Percentiles rank a stretch among this genome's conserved stretches.
These are phyloP conservation scores for Nycticryphes semicollaris DNA, from an alignment of 2,113 vertebrate species.

Conservation along the genomic window DNA sequence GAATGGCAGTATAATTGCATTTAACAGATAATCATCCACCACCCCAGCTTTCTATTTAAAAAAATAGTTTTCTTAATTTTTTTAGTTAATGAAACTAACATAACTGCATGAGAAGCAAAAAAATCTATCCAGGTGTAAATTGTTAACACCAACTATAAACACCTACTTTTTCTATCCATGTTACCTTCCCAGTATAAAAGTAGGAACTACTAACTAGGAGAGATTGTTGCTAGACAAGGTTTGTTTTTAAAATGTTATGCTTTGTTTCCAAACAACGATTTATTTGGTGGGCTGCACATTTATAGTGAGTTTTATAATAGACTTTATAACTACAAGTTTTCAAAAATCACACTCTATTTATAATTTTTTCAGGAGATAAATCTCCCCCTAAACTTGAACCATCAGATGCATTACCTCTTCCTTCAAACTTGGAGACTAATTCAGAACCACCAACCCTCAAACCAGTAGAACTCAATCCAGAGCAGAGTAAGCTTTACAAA, in stretches of 20 bases:
- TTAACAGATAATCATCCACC: constrained; percentile 16
- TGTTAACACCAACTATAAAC: constrained; percentile 33
- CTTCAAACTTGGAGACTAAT: constrained; percentile 88
- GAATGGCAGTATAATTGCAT: constrained; percentile 44
- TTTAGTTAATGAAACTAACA: constrained; percentile 57
- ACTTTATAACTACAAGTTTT: constrained; percentile 79
- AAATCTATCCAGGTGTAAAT: constrained; percentile 36
- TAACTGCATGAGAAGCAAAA: constrained; percentile 44
- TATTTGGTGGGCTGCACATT: constrained; percentile 80
- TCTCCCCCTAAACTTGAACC: constrained; percentile 98
- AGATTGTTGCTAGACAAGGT: constrained; percentile 53
- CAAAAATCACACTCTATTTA: constrained; percentile 86
- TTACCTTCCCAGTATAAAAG: constrained; percentile 52
- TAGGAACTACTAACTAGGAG: constrained; percentile 68
- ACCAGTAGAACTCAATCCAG: constrained; percentile 87
- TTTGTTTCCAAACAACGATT: constrained; percentile 74
- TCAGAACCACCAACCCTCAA: constrained; percentile 96
- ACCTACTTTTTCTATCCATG: constrained; percentile 36
- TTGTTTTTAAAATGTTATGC: constrained; percentile 70
- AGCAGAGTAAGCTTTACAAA: constrained; percentile 84
- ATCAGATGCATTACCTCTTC: constrained; percentile 91
- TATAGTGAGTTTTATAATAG: constrained; percentile 83
- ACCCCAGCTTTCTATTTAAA: not conserved
- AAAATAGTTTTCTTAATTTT: not conserved
- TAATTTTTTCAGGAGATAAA: constrained; percentile 94